These are phyloP conservation scores for Drosophila ananassae DNA, from an alignment of 1,140 invertebrate species.

Conservation along the genomic window DNA sequence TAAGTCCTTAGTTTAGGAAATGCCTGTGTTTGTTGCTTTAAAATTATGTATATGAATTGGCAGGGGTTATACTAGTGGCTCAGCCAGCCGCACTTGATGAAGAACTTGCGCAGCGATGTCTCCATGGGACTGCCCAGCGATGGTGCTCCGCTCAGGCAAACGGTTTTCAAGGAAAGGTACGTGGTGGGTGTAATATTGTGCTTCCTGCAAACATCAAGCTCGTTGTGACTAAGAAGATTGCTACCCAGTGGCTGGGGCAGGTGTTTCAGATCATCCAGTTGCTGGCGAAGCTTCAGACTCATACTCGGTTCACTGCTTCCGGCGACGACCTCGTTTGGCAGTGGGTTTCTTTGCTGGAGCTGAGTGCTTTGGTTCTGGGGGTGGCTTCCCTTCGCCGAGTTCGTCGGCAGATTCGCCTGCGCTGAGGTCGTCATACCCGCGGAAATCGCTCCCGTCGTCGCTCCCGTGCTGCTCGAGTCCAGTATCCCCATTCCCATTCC, in stretches of 20 bases:
- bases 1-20: slow-evolving; percentile 63
- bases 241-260: slow-evolving; percentile 70
- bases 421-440: slow-evolving; percentile 78
- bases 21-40: slow-evolving; percentile 14
- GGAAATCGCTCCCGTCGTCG: slow-evolving; percentile 72
- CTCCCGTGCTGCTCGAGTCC: slow-evolving; percentile 51
- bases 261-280: slow-evolving; percentile 75
- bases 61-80: slow-evolving; percentile 54
- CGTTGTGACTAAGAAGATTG: slow-evolving; percentile 83
- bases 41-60: slow-evolving; percentile 3
- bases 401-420: slow-evolving; percentile 68
- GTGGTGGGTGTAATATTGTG: slow-evolving; percentile 86
- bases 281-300: slow-evolving; percentile 71
- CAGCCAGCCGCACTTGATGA: slow-evolving; percentile 83
- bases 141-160: slow-evolving; percentile 84
- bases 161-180: slow-evolving; percentile 86
- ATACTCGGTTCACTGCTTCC: slow-evolving; percentile 41
- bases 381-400: slow-evolving; percentile 61
- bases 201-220: slow-evolving; percentile 85
- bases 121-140: slow-evolving; percentile 73
- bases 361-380: slow-evolving; percentile 29
- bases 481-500: slow-evolving; percentile 33
- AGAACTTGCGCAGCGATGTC: slow-evolving; percentile 78
- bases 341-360: slow-evolving; percentile 42
- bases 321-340: slow-evolving; percentile 44